These are phyloP conservation scores for Trichoplusia ni DNA, from an alignment of 1,140 invertebrate species.

Conservation along the genomic window DNA sequence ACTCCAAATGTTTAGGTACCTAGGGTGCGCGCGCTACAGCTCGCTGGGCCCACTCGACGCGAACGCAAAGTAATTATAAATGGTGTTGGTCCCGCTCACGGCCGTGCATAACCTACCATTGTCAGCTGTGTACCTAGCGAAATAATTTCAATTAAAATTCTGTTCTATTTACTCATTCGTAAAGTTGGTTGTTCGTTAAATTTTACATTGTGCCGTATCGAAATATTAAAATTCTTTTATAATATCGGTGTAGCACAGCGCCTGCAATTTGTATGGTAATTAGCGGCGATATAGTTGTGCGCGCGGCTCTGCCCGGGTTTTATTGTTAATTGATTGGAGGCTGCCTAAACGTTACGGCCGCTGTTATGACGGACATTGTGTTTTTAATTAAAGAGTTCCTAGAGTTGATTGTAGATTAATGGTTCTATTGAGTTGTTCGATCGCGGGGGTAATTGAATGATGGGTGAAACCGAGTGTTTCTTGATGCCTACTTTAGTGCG, in stretches of 20 bases:
- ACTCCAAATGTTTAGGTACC: too few relatives aligned
- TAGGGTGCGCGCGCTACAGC: background rate
- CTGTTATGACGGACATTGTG: background rate
- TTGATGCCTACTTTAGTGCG: background rate
- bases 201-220: constrained; percentile 27
- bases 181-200: constrained; percentile 6
- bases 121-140: background rate
- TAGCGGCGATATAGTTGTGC: background rate
- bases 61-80: constrained; percentile 8
- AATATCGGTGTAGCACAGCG: background rate
- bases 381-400: constrained; percentile 18
- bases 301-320: constrained; percentile 9
- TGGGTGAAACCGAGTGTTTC: background rate
- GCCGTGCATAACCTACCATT: background rate
- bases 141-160: constrained; percentile 34
- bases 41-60: background rate
- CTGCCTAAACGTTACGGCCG: background rate
- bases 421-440: background rate
- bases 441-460: background rate
- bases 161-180: constrained; percentile 17
- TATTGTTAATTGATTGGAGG: constrained; percentile 19
- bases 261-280: constrained; percentile 24
- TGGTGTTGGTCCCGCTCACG: background rate
- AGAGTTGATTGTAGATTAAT: background rate
- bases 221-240: constrained; percentile 21